Base-by-base conservation (phyloP, 2,888 invertebrate species). In the Pterostichus niger region DNA sequence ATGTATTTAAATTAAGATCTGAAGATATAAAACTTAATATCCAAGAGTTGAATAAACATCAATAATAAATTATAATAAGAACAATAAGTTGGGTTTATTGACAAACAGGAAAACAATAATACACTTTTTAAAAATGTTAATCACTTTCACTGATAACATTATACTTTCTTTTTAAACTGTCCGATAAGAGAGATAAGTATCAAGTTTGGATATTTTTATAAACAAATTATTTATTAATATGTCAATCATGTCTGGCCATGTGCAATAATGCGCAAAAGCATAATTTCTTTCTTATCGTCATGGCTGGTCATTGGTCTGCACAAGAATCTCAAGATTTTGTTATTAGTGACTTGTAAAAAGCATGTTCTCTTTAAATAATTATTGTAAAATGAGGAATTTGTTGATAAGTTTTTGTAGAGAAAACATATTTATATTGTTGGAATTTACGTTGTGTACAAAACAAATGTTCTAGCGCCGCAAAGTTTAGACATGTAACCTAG, bases 81-180 rank as follows among this genome's bases (percentile, higher is more conserved):
- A 71, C 68, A 71, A 71, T 64, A 64, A 64, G 15, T n/a, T 5
- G n/a, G n/a, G 40, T 24, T 68, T 40, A 68, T 68, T 71, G 44
- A 44, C 68, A 71, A 68, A 71, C 40, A 64, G 64, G 64, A 64
- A 71, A 40, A 71, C 44, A 71, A 71, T 71, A 71, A 40, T 35
- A 33, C 40, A 56, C 17, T 64, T 71, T 71, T 71, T 59, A 40
- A 64, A 46, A 80, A 80, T 68, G n/a, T 64, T 35, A 80, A 80
- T 80, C 15, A 80, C 80, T 80, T 80, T 80, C 80, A 64, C 49
- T 80, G 64, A 80, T 80, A 79, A 79, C 61, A 79, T 61, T 61
- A 80, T 71, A 44, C 68, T 71, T 71, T 71, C 68, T 71, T 71
- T 71, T 71, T 11, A n/a, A 56, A 56, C 11, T 44, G 44, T 7